A percentile compares a stretch with the other conserved stretches of the same genome.
These are phyloP conservation scores for Microcebus tavaratra DNA, from an alignment of 2,113 vertebrate genomes.

Conservation along the genomic window DNA sequence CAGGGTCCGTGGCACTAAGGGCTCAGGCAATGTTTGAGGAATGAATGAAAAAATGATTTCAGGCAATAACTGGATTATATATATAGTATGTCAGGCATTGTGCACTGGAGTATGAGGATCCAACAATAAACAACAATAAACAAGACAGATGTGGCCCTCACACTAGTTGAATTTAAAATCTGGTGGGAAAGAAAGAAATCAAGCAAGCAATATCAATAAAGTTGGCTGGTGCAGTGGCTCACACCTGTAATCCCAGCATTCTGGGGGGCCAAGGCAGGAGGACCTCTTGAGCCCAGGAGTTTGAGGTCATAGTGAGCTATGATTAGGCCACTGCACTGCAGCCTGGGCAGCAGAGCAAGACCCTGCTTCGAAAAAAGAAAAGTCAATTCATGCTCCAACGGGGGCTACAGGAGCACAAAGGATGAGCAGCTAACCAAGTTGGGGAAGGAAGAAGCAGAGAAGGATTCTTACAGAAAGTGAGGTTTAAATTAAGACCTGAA, in stretches of 20 bases:
- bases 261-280: too few relatives aligned
- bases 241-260: too few relatives aligned
- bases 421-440: not conserved
- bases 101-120: not conserved
- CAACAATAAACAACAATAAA: not conserved
- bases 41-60: not conserved
- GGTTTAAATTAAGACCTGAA: not conserved
- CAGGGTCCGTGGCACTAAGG: not conserved
- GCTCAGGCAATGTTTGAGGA: not conserved
- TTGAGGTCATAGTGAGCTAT: too few relatives aligned
- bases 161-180: not conserved
- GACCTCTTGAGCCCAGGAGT: too few relatives aligned
- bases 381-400: not conserved
- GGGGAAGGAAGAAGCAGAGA: not conserved
- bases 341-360: too few relatives aligned
- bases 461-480: not conserved
- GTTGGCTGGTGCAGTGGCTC: too few relatives aligned
- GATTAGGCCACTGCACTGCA: too few relatives aligned
- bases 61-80: slow-evolving; percentile 7
- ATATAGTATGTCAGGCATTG: not conserved
- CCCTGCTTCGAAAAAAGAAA: too few relatives aligned
- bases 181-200: not conserved
- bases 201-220: not conserved
- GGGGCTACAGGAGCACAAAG: not conserved
- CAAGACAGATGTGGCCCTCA: not conserved